A percentile compares a stretch with the other conserved stretches of the same genome.
Evolutionary conservation across 23 tunicate genomes (phyloP).

Genomic region (Ascidia mentula): DNA sequence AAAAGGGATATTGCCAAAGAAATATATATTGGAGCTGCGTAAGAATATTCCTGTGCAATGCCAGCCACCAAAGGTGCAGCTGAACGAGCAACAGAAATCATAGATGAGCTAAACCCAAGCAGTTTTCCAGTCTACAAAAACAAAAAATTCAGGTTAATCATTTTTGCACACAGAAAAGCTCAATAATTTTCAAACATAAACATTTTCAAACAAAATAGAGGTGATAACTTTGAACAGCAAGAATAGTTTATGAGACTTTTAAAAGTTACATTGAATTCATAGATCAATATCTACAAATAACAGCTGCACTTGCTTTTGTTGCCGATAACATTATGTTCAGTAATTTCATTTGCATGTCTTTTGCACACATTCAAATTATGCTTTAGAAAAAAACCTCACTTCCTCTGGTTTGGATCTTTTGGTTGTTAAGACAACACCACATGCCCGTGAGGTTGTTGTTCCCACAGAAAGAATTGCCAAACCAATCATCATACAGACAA

Average conservation of each 20-base stretch:
- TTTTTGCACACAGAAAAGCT: too few species aligned
- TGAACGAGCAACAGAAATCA: constrained; percentile 46
- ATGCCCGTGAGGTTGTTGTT: constrained; percentile 50
- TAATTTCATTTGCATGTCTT: too few species aligned
- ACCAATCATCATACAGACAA: constrained; percentile 22
- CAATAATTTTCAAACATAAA: too few species aligned
- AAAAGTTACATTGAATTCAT: too few species aligned
- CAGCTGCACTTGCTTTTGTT: too few species aligned
- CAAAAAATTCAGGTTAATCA: too few species aligned
- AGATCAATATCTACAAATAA: too few species aligned
- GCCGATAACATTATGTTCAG: too few species aligned
- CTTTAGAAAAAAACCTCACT: not conserved
- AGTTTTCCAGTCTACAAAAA: constrained; percentile 42
- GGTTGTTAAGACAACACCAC: constrained; percentile 46
- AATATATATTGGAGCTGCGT: constrained; percentile 32
- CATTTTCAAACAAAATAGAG: too few species aligned
- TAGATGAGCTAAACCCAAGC: constrained; percentile 57
- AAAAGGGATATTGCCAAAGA: constrained; percentile 8
- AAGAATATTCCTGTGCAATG: constrained; percentile 50
- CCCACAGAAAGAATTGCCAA: constrained; percentile 42
- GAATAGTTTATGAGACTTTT: too few species aligned
- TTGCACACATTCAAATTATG: too few species aligned
- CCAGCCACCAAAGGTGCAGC: constrained; percentile 54
- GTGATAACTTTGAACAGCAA: too few species aligned
- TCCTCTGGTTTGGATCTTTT: constrained; percentile 23